phyloP scores from a whole-genome alignment of 2,113 vertebrate genomes.

The Leucopsar rothschildi region DNA sequence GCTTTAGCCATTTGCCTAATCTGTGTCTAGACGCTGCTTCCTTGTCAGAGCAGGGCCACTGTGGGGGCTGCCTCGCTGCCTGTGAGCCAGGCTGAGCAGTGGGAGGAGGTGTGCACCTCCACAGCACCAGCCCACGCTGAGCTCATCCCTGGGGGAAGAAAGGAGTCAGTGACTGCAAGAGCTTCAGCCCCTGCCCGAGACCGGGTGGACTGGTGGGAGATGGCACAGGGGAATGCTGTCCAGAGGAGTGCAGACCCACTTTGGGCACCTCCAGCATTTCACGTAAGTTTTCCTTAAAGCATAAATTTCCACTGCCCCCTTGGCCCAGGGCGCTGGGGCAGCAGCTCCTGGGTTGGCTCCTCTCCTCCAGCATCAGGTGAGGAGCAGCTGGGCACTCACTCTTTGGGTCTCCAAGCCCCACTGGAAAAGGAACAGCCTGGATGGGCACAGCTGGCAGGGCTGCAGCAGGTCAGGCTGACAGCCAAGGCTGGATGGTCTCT shows the following conservation, averaged over 20 bases:
- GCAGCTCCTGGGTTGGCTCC: background rate
- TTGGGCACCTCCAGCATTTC: background rate
- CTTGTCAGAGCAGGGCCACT: background rate
- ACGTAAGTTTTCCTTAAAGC: accelerated
- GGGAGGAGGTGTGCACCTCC: background rate
- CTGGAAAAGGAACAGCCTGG: background rate
- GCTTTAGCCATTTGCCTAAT: background rate
- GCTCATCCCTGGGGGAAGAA: accelerated
- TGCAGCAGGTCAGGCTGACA: background rate
- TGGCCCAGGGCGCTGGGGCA: accelerated
- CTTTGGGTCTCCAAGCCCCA: background rate
- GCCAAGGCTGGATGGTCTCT: background rate
- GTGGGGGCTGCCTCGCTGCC: background rate
- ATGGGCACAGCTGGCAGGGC: background rate
- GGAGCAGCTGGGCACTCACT: background rate
- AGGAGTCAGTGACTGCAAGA: background rate
- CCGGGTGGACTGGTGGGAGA: accelerated
- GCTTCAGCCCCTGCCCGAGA: background rate
- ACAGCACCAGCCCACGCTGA: accelerated
- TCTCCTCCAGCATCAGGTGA: background rate
- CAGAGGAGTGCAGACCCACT: background rate
- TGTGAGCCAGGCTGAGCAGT: background rate
- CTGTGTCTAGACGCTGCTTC: slow-evolving; percentile 6
- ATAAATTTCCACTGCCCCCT: background rate
- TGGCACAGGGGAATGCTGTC: background rate